Percentiles rank a stretch among this genome's conserved stretches.
phyloP scores from a whole-genome alignment of 2,797 vertebrate genomes.

The Gephyroberyx darwinii region DNA sequence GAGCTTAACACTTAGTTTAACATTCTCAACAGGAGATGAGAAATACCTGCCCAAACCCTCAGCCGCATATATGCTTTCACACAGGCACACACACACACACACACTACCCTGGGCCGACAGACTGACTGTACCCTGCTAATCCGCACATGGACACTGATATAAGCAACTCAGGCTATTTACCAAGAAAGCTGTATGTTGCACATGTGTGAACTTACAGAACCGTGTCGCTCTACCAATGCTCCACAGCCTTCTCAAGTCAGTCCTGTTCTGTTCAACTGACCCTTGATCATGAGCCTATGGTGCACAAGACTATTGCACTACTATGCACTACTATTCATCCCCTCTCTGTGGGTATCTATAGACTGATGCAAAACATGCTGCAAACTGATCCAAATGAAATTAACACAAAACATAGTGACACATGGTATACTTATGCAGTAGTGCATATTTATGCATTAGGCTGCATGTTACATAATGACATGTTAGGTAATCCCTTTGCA shows the following conservation, averaged over 20 bases:
- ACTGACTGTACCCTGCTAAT: slow-evolving; percentile 14
- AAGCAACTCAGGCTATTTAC: slow-evolving; percentile 21
- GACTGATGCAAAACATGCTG: slow-evolving; percentile 3
- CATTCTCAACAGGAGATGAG: slow-evolving; percentile 1
- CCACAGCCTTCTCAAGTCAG: neutral
- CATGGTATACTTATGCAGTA: neutral
- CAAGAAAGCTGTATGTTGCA: slow-evolving; percentile 11
- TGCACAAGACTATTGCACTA: neutral
- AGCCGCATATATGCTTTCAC: neutral
- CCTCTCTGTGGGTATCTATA: too few species aligned
- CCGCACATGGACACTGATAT: slow-evolving; percentile 18
- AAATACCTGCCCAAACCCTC: slow-evolving; percentile 6
- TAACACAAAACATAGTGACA: neutral
- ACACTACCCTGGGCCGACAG: slow-evolving; percentile 2
- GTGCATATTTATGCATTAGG: neutral
- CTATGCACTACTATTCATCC: neutral
- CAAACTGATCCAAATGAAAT: neutral
- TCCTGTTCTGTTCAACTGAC: neutral
- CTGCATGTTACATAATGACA: slow-evolving; percentile 49
- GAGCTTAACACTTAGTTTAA: neutral
- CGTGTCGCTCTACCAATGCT: neutral
- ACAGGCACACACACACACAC: too few species aligned
- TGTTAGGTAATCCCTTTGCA: slow-evolving; percentile 41
- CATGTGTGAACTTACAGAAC: slow-evolving; percentile 7
- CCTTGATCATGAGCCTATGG: neutral